Evolutionary conservation across 2,888 invertebrate species (phyloP).

Genomic region (Ophraella communa): DNA sequence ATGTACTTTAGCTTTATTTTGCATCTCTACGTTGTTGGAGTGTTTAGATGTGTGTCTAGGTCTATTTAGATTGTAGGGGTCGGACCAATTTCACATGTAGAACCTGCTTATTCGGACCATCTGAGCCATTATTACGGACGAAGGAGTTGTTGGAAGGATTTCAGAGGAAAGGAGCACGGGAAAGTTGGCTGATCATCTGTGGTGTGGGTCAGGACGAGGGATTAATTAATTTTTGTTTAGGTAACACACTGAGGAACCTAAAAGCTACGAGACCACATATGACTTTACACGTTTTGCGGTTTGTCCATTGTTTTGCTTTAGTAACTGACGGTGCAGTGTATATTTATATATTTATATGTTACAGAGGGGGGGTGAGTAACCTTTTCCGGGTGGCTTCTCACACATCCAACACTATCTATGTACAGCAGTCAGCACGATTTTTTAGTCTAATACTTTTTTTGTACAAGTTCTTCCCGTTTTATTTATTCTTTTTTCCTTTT

Average conservation of each 20-base stretch:
- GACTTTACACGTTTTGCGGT: conserved; percentile 56
- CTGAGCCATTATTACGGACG: conserved; percentile 12
- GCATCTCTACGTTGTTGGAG: too few species aligned
- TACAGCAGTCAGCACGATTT: conserved; percentile 56
- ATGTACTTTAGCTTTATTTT: too few species aligned
- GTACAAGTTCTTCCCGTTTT: conserved; percentile 58
- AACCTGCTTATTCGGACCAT: conserved; percentile 13
- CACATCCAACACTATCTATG: conserved; percentile 53
- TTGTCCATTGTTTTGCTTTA: conserved; percentile 42
- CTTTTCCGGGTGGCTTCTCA: conserved; percentile 53
- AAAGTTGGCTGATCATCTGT: conserved; percentile 50
- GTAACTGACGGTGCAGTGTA: conserved; percentile 42
- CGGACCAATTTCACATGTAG: background rate
- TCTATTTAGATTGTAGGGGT: background rate
- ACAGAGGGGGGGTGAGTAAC: conserved; percentile 46
- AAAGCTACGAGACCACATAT: conserved; percentile 59
- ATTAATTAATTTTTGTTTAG: conserved; percentile 49
- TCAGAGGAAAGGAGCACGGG: conserved; percentile 23
- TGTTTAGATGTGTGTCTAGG: too few species aligned
- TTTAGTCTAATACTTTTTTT: conserved; percentile 56
- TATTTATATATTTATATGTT: conserved; percentile 36
- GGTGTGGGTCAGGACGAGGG: conserved; percentile 64
- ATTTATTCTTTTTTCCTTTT: conserved; percentile 9
- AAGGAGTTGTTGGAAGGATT: conserved; percentile 18
- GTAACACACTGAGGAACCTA: conserved; percentile 68